Percentiles rank a stretch among this genome's conserved stretches.
These are phyloP conservation scores for Apocrypta bakeri DNA, from an alignment of 1,140 invertebrate species.

Conservation along the genomic window DNA sequence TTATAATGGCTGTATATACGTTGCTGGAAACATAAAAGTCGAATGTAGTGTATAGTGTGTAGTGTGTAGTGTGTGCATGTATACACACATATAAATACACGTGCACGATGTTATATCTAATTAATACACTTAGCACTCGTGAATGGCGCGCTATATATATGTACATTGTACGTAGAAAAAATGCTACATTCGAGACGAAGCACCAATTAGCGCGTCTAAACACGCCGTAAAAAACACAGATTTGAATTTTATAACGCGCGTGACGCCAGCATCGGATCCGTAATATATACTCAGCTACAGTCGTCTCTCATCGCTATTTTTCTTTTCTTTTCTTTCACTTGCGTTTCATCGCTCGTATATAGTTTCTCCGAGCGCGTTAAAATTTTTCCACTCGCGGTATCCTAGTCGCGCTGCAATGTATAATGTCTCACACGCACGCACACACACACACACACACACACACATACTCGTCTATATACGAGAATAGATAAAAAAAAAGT, in stretches of 20 bases:
- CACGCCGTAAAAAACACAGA: constrained; percentile 13
- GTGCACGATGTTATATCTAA: not conserved
- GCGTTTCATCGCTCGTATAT: too few relatives aligned
- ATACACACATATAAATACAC: too few relatives aligned
- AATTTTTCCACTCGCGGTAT: too few relatives aligned
- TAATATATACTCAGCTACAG: too few relatives aligned
- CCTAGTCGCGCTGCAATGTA: too few relatives aligned
- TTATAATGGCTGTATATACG: too few relatives aligned
- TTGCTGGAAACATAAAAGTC: not conserved
- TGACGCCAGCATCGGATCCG: not conserved
- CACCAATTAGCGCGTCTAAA: constrained; percentile 30
- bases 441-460: too few relatives aligned
- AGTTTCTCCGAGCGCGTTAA: not conserved
- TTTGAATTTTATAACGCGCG: constrained; percentile 38
- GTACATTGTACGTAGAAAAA: not conserved
- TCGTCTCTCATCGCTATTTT: too few relatives aligned
- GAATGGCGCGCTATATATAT: not conserved
- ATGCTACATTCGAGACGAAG: not conserved
- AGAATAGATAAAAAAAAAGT: constrained; percentile 44
- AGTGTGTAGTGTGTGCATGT: too few relatives aligned
- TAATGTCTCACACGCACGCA: too few relatives aligned
- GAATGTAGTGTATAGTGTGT: too few relatives aligned
- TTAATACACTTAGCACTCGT: constrained; percentile 20
- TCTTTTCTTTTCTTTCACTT: not conserved
- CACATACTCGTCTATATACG: not conserved